Evolutionary conservation across 2,113 vertebrate species (phyloP), one percentile per base, ranked within the genome.

Genomic region (Steatornis caripensis): DNA sequence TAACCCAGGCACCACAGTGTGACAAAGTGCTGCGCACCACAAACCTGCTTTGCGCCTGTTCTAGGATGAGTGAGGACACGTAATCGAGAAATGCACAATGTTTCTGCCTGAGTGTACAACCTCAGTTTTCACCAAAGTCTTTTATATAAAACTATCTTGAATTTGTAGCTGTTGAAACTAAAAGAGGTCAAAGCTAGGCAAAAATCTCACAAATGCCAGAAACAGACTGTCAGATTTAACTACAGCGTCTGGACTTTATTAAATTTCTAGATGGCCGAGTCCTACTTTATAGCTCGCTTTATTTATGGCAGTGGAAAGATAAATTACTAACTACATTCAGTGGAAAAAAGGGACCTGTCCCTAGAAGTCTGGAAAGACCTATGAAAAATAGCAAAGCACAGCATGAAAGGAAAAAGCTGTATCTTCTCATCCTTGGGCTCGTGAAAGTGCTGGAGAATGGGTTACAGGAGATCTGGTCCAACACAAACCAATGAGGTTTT

Each of bases 11-110:
- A 62, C 2, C 18, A 12, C 6, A 41, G 51, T 2, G 12, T n/a
- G 58, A 46, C 55, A 41, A 24, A 36, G 39, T 22, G 8, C 17
- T 10, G 16, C 12, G 19, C 16, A 30, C 32, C n/a, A 54, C 36
- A 29, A 48, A 48, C 48, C 22, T 0, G 14, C 43, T 43, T 13
- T 4, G 13, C 34, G 51, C 62, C 48, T 34, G 2, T 20, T 39
- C 34, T 12, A 14, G 30, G n/a, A 65, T 11, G 60, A 5, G 11
- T 0, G 55, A 8, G 45, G 46, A 41, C 1, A 37, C 2, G 1
- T 3, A 48, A 5, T 9, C 1, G 22, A 60, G 60, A 53, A 57
- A 41, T 17, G 37, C 5, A 37, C 14, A 7, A 3, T 13, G 10
- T 19, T 71, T 39, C 74, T 36, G 34, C 20, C 53, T 29, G 54